Evolutionary conservation across 2,113 vertebrate species (phyloP).

Genomic region (Lycocorax pyrrhopterus): DNA sequence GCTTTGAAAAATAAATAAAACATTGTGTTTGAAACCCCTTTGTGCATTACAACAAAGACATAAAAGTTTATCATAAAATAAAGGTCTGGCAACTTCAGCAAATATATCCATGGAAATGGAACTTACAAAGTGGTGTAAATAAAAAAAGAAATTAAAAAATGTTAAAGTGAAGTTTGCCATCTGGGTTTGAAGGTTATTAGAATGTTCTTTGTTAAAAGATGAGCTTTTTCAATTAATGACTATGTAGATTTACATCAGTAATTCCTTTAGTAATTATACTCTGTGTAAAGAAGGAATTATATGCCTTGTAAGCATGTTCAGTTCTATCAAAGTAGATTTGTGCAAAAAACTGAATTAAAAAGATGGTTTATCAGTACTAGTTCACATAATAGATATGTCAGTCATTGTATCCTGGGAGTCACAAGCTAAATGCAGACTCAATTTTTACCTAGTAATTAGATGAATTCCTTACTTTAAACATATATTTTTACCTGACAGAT

Average conservation of each 20-base stretch:
- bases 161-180: background rate
- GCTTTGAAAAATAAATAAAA: constrained; percentile 71
- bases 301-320: constrained; percentile 46
- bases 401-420: background rate
- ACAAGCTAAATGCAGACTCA: background rate
- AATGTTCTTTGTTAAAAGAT: constrained; percentile 41
- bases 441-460: constrained; percentile 30
- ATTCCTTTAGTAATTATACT: constrained; percentile 60
- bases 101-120: constrained; percentile 31
- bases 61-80: constrained; percentile 56
- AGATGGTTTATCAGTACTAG: constrained; percentile 15
- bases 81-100: constrained; percentile 67
- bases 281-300: constrained; percentile 54
- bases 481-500: background rate
- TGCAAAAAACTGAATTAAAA: constrained; percentile 32
- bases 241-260: constrained; percentile 52
- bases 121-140: constrained; percentile 28
- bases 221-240: constrained; percentile 58
- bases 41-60: constrained; percentile 65
- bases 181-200: constrained; percentile 48
- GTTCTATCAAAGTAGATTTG: constrained; percentile 47
- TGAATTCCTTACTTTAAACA: background rate
- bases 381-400: constrained; percentile 36
- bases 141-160: background rate
- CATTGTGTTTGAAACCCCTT: constrained; percentile 58